These are phyloP conservation scores for Zaprionus obscuricornis DNA, from an alignment of 2,888 invertebrate genomes.

Conservation along the genomic window DNA sequence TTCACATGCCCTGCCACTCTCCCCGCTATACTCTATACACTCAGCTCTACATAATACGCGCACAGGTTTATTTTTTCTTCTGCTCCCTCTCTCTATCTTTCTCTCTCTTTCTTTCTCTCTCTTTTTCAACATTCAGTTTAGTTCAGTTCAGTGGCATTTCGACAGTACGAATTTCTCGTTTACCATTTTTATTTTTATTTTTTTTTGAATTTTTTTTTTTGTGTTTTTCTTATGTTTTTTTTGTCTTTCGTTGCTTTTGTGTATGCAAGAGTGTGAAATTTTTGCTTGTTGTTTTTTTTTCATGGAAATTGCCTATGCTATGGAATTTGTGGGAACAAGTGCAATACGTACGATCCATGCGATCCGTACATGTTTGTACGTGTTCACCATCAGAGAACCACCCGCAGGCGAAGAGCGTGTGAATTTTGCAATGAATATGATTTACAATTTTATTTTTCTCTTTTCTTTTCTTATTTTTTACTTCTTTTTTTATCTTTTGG, in stretches of 20 bases:
- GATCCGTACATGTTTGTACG: conserved; percentile 8
- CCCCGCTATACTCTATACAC: too few relatives aligned
- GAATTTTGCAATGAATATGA: conserved; percentile 8
- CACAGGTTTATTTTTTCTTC: conserved; percentile 9
- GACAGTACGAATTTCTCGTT: conserved; percentile 60
- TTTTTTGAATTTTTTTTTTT: conserved; percentile 8
- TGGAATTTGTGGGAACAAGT: conserved; percentile 77
- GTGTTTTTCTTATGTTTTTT: conserved; percentile 19
- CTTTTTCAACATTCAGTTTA: conserved; percentile 23
- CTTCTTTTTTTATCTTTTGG: conserved; percentile 9
- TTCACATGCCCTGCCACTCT: conserved; percentile 19
- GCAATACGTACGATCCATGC: conserved; percentile 51
- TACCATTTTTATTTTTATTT: conserved; percentile 25
- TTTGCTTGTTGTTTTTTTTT: conserved; percentile 62
- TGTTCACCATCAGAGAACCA: conserved; percentile 48
- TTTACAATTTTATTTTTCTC: conserved; percentile 7
- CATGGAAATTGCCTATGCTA: conserved; percentile 74
- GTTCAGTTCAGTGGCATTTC: conserved; percentile 60
- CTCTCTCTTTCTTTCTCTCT: conserved; percentile 15
- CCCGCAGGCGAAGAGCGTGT: conserved; percentile 73
- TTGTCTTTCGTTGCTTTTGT: conserved; percentile 32
- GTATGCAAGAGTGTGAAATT: conserved; percentile 69
- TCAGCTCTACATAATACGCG: too few relatives aligned
- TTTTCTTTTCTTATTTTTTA: not conserved
- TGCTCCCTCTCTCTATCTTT: conserved; percentile 2